A percentile compares a stretch with the other conserved stretches of the same genome.
Conservation (phyloP, 2,797 vertebrate genomes). For the Phrynocephalus vlangalii region DNA sequence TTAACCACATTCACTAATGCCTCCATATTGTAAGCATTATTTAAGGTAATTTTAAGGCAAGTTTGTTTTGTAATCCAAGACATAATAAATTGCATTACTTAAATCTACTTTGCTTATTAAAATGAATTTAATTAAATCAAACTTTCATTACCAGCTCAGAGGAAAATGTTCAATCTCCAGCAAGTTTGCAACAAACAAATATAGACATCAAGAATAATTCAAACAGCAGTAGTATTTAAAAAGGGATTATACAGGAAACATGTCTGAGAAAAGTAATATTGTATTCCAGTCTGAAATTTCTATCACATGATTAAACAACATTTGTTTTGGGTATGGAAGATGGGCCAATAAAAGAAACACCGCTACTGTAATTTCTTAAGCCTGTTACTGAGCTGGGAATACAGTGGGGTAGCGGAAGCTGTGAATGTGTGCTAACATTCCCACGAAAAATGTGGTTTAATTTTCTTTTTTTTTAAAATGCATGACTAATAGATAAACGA, state of each 20-base stretch:
- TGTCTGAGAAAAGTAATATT: background rate
- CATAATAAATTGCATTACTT: conserved; percentile 68
- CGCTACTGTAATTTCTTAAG: background rate
- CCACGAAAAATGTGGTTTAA: too few relatives aligned
- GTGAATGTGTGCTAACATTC: too few relatives aligned
- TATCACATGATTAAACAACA: background rate
- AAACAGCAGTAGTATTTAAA: conserved; percentile 19
- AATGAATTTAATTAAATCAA: conserved; percentile 70
- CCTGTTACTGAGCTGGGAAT: background rate
- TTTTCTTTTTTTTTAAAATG: too few relatives aligned
- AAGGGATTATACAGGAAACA: conserved; percentile 18
- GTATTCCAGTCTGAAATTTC: background rate
- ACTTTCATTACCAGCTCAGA: conserved; percentile 60
- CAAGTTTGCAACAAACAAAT: conserved; percentile 43
- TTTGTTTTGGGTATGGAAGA: background rate
- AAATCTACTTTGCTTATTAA: conserved; percentile 65
- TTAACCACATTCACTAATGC: conserved; percentile 66
- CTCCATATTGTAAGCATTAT: conserved; percentile 55
- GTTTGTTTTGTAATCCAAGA: conserved; percentile 68
- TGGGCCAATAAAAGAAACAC: background rate
- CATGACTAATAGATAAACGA: too few relatives aligned
- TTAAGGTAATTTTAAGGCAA: conserved; percentile 69
- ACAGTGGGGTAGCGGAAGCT: too few relatives aligned
- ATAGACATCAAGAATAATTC: conserved; percentile 46
- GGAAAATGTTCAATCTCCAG: conserved; percentile 64